A percentile compares a stretch with the other conserved stretches of the same genome.
Conservation (phyloP, 2,888 invertebrate species). For the Latrodectus hesperus region DNA sequence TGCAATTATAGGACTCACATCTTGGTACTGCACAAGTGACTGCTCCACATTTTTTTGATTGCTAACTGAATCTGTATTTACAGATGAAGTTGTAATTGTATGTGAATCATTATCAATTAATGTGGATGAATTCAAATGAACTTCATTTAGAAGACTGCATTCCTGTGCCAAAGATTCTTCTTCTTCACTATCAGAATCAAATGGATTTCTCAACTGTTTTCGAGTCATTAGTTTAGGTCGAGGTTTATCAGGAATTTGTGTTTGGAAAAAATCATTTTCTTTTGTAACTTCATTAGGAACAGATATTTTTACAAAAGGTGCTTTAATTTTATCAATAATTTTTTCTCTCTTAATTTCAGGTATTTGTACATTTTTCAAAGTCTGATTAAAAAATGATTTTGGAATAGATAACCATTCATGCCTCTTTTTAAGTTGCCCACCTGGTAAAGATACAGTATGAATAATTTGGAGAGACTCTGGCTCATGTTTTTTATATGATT, state of each 20-base stretch:
- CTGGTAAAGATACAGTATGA: neutral
- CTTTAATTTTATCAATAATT: neutral
- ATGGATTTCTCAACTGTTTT: constrained; percentile 89
- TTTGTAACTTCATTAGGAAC: neutral
- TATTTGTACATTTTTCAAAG: constrained; percentile 26
- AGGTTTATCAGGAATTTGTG: constrained; percentile 53
- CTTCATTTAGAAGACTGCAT: constrained; percentile 11
- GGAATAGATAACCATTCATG: constrained; percentile 25
- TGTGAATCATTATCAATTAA: neutral
- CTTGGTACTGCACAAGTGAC: neutral
- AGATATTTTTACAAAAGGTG: neutral
- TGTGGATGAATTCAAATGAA: constrained; percentile 8
- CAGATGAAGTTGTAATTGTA: neutral
- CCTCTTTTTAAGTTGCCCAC: neutral
- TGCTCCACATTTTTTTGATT: constrained; percentile 5
- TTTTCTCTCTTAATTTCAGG: constrained; percentile 11
- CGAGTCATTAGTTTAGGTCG: constrained; percentile 83
- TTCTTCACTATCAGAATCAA: constrained; percentile 89
- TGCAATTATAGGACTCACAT: constrained; percentile 46
- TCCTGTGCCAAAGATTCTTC: constrained; percentile 75
- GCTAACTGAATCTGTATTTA: neutral
- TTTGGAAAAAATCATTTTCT: neutral
- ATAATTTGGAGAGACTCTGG: neutral
- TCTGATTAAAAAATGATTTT: constrained; percentile 27
- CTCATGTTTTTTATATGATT: neutral